phyloP scores from a whole-genome alignment of 2,797 vertebrate genomes.

The Sitta carolinensis region DNA sequence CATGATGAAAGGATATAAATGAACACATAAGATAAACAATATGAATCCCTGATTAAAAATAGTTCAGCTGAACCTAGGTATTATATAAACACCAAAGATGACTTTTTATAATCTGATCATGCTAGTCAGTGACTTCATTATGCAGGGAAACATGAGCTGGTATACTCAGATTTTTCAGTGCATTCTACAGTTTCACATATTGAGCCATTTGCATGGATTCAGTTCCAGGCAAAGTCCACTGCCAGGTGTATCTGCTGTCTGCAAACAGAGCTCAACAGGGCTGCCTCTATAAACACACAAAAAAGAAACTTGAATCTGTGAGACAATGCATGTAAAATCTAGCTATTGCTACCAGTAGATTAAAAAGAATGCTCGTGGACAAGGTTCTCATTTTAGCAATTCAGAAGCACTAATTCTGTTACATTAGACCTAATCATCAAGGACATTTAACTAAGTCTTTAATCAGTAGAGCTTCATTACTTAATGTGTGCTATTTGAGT shows the following conservation, averaged over 20 bases:
- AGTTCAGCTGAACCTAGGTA: background rate
- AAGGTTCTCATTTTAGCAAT: background rate
- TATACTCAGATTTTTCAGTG: conserved; percentile 32
- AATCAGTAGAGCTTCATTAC: background rate
- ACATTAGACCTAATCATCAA: background rate
- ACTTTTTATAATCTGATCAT: background rate
- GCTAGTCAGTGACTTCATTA: background rate
- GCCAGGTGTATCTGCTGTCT: background rate
- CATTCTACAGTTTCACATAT: background rate
- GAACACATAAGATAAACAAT: background rate
- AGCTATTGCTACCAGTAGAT: background rate
- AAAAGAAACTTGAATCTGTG: background rate
- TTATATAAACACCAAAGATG: background rate
- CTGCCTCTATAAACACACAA: background rate
- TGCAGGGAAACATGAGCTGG: background rate
- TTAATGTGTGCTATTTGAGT: background rate
- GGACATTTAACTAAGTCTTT: background rate
- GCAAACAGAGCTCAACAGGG: background rate
- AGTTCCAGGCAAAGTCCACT: background rate
- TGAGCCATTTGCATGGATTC: background rate
- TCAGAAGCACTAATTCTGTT: background rate
- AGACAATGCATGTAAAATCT: background rate
- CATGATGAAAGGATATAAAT: background rate
- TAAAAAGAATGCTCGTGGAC: background rate
- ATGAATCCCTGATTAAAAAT: background rate